phyloP scores from a whole-genome alignment of 2,113 vertebrate genomes.

The Campylomormyrus tamandua region DNA sequence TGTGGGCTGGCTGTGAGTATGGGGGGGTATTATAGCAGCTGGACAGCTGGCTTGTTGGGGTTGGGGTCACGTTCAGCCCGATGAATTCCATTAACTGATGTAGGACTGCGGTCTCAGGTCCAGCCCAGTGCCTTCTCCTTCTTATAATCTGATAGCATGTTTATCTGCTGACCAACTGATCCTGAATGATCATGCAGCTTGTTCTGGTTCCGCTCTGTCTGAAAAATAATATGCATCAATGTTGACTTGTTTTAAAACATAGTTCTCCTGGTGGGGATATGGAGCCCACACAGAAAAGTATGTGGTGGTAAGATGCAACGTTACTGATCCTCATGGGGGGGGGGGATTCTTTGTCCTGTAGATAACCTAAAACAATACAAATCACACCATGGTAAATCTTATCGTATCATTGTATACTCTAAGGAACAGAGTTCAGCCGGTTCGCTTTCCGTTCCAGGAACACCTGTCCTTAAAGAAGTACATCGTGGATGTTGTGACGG shows the following conservation, averaged over 20 bases:
- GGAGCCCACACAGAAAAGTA: neutral
- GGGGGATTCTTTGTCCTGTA: neutral
- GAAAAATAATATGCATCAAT: neutral
- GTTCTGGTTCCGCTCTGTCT: neutral
- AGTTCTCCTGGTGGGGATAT: neutral
- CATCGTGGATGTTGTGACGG: slow-evolving; percentile 82
- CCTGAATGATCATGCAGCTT: neutral
- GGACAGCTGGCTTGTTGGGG: neutral
- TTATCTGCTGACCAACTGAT: neutral
- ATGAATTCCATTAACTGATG: neutral
- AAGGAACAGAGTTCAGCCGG: neutral
- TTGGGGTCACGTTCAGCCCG: neutral
- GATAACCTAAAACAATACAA: neutral
- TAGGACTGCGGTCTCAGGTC: too few species aligned
- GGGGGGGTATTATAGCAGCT: neutral
- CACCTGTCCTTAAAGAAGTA: slow-evolving; percentile 97
- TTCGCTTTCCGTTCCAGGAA: slow-evolving; percentile 61
- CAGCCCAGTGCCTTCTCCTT: neutral
- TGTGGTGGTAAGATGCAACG: neutral
- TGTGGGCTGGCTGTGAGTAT: neutral
- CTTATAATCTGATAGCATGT: neutral
- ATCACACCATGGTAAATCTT: neutral
- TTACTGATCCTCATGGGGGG: neutral
- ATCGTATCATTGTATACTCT: neutral
- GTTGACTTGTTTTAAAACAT: neutral